Conservation (phyloP, 1,140 invertebrate genomes). For the Episyrphus balteatus region DNA sequence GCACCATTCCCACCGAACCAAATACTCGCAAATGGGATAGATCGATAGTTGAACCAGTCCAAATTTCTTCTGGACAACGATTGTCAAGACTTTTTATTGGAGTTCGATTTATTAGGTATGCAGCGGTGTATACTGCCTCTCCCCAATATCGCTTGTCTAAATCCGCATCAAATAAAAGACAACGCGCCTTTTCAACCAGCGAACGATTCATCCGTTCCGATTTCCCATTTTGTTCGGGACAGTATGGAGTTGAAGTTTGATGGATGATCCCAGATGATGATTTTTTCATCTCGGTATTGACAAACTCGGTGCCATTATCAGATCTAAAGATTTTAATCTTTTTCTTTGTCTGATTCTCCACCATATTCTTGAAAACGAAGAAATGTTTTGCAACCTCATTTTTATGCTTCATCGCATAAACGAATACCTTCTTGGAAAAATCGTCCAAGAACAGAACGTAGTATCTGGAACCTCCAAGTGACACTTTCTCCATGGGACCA, state of each 20-base stretch:
- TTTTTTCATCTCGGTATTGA: slow-evolving; percentile 15
- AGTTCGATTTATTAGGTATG: neutral
- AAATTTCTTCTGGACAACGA: slow-evolving; percentile 20
- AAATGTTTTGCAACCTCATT: slow-evolving; percentile 15
- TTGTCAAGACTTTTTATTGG: slow-evolving; percentile 9
- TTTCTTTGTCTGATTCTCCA: slow-evolving; percentile 17
- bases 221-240: slow-evolving; percentile 24
- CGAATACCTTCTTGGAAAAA: slow-evolving; percentile 13
- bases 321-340: slow-evolving; percentile 16
- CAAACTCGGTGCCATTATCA: slow-evolving; percentile 26
- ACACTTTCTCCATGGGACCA: slow-evolving; percentile 24
- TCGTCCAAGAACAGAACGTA: slow-evolving; percentile 27
- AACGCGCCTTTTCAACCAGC: slow-evolving; percentile 14
- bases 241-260: slow-evolving; percentile 15
- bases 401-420: slow-evolving; percentile 23
- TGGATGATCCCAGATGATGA: slow-evolving; percentile 5
- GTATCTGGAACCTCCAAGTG: slow-evolving; percentile 14
- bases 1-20: slow-evolving; percentile 31
- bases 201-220: slow-evolving; percentile 21
- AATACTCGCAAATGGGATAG: slow-evolving; percentile 33
- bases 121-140: slow-evolving; percentile 33
- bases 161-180: slow-evolving; percentile 16
- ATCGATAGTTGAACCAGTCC: slow-evolving; percentile 17
- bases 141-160: slow-evolving; percentile 36
- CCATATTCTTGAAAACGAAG: slow-evolving; percentile 16